phyloP scores from a whole-genome alignment of 2,113 vertebrate genomes.

The Hydropotes inermis region DNA sequence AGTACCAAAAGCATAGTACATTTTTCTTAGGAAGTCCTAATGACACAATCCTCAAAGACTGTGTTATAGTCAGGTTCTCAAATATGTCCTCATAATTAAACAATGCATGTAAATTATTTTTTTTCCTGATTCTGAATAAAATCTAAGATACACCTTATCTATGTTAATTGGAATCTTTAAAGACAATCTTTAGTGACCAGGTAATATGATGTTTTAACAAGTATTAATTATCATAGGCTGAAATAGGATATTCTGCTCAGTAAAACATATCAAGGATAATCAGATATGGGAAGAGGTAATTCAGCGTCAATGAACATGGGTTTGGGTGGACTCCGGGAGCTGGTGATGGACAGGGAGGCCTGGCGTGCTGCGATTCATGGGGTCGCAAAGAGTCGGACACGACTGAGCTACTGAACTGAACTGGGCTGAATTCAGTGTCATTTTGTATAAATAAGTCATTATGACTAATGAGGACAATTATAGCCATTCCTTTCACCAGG shows the following conservation, averaged over 20 bases:
- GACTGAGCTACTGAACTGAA: no score
- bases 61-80: not conserved
- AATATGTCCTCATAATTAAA: slow-evolving; percentile 8
- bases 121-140: not conserved
- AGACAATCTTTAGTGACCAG: not conserved
- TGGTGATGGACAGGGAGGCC: no score
- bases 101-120: not conserved
- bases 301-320: not conserved
- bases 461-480: not conserved
- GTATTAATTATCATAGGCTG: not conserved
- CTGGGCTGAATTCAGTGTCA: not conserved
- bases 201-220: not conserved
- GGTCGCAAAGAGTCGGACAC: no score
- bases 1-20: not conserved
- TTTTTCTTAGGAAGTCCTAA: not conserved
- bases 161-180: not conserved
- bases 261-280: not conserved
- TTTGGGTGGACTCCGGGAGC: no score
- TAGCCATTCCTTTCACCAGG: not conserved
- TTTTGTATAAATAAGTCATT: not conserved
- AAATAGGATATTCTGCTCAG: not conserved
- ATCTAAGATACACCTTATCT: not conserved
- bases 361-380: no score
- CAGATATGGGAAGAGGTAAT: not conserved
- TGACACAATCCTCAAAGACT: not conserved